Evolutionary conservation across 2,888 invertebrate genomes (phyloP).

Genomic region (Archaeoteleia sp.): DNA sequence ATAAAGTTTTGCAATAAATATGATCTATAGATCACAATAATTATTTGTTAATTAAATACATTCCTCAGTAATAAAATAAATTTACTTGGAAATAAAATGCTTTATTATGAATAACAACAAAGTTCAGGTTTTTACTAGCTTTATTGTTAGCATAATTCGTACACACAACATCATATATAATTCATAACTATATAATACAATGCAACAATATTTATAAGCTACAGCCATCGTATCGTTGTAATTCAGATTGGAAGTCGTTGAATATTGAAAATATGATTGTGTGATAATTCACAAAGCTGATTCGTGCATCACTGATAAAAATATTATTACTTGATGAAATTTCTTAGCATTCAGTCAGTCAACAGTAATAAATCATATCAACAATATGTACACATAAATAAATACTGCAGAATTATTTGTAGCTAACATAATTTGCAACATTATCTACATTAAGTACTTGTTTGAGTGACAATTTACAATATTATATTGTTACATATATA

Average conservation of each 20-base stretch:
- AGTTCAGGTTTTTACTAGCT: too few species aligned
- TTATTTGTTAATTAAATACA: neutral
- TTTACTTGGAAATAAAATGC: neutral
- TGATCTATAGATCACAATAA: neutral
- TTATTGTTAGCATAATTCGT: slow-evolving; percentile 39
- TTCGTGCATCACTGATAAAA: slow-evolving; percentile 7
- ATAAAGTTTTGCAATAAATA: slow-evolving; percentile 23
- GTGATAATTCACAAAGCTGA: too few species aligned
- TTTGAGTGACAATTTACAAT: too few species aligned
- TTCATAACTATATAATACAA: slow-evolving; percentile 21
- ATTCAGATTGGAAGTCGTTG: slow-evolving; percentile 22
- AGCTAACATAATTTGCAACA: too few species aligned
- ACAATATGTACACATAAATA: slow-evolving; percentile 18
- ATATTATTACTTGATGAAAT: slow-evolving; percentile 23
- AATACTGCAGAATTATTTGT: too few species aligned
- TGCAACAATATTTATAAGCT: slow-evolving; percentile 37
- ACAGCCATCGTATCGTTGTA: slow-evolving; percentile 25
- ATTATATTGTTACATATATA: too few species aligned
- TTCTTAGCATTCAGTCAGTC: slow-evolving; percentile 37
- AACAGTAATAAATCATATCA: slow-evolving; percentile 26
- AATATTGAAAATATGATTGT: slow-evolving; percentile 48
- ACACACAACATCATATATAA: slow-evolving; percentile 29
- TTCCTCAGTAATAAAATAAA: neutral
- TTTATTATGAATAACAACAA: too few species aligned
- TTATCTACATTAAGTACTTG: too few species aligned